A percentile compares a stretch with the other conserved stretches of the same genome.
Conservation (phyloP, 2,888 invertebrate species). For the Omphaloscelis lunosa region DNA sequence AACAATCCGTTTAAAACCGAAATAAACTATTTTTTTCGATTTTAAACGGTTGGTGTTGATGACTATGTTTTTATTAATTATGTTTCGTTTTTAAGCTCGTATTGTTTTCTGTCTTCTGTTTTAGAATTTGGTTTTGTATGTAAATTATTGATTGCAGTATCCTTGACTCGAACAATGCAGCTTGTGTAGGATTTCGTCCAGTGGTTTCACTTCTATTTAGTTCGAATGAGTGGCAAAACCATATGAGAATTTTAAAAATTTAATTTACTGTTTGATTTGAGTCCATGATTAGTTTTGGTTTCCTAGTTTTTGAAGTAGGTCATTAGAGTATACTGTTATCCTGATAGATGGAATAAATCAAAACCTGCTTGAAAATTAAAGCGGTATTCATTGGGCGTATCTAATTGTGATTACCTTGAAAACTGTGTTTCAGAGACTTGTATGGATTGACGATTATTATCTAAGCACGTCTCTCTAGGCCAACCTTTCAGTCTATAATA, state of each 20-base stretch:
- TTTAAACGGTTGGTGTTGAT: too few species aligned
- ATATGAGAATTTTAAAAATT: not conserved
- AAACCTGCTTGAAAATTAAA: conserved; percentile 16
- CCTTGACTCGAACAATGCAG: conserved; percentile 3
- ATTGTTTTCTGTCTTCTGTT: conserved; percentile 28
- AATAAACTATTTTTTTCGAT: too few species aligned
- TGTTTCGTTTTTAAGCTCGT: too few species aligned
- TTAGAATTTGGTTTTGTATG: conserved; percentile 27
- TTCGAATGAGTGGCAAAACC: not conserved
- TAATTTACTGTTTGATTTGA: conserved; percentile 6
- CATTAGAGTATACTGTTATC: not conserved
- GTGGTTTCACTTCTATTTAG: not conserved
- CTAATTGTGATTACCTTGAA: conserved; percentile 30
- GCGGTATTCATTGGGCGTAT: conserved; percentile 11
- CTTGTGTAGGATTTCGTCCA: conserved; percentile 9
- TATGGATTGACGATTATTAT: conserved; percentile 36
- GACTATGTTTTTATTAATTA: too few species aligned
- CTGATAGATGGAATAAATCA: conserved; percentile 6
- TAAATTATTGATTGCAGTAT: conserved; percentile 16
- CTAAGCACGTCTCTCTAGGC: conserved; percentile 13
- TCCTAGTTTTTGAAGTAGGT: not conserved
- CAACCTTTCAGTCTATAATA: conserved; percentile 21
- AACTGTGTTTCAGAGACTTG: conserved; percentile 25
- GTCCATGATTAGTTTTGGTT: conserved; percentile 9
- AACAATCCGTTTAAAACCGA: too few species aligned